Percentiles rank a stretch among this genome's conserved stretches.
Evolutionary conservation across 2,888 invertebrate species (phyloP).

Genomic region (Allacma fusca): DNA sequence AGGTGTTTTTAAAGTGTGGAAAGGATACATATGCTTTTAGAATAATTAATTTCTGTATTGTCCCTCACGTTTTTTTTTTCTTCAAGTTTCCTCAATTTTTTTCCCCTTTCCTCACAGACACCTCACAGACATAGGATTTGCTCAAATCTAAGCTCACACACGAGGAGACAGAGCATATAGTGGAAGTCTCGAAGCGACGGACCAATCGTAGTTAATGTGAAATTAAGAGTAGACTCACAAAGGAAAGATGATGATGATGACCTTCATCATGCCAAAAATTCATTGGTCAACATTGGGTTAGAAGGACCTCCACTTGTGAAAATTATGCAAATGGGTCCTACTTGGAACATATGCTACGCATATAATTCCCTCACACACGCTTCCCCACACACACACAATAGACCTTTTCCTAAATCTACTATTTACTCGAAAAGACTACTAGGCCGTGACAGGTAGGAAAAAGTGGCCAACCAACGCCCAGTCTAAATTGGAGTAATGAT

Average conservation of each 20-base stretch:
- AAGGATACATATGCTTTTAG: no score
- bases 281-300: not conserved
- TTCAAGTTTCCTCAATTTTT: no score
- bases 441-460: not conserved
- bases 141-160: no score
- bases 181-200: no score
- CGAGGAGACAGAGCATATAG: no score
- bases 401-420: not conserved
- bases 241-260: not conserved
- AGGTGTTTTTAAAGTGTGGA: no score
- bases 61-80: no score
- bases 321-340: not conserved
- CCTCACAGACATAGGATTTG: no score
- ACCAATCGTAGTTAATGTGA: not conserved
- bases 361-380: not conserved
- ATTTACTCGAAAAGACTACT: not conserved
- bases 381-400: not conserved
- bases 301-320: constrained; percentile 1
- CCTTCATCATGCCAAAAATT: not conserved
- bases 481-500: not conserved
- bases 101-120: no score
- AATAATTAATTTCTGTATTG: no score
- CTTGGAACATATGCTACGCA: not conserved
- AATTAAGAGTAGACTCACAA: not conserved
- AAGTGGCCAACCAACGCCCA: not conserved